These are phyloP conservation scores for Plodia interpunctella DNA, from an alignment of 1,140 invertebrate species.

Conservation along the genomic window DNA sequence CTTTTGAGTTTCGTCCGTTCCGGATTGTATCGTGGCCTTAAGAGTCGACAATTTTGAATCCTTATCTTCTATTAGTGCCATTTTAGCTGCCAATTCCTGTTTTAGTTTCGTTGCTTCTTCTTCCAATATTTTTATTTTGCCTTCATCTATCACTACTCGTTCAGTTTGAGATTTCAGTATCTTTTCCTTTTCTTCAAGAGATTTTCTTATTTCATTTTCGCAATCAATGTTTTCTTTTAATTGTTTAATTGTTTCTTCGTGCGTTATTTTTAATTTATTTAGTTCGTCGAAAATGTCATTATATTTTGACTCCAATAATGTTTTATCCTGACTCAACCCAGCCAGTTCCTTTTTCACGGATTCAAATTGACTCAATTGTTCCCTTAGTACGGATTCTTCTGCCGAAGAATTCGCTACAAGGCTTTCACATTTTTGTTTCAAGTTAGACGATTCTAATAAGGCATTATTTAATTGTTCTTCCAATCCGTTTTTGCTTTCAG, in stretches of 20 bases:
- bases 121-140: constrained; percentile 43
- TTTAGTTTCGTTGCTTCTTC: constrained; percentile 47
- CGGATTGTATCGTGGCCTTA: constrained; percentile 39
- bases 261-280: constrained; percentile 58
- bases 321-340: constrained; percentile 48
- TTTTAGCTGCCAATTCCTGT: constrained; percentile 43
- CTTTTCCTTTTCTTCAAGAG: constrained; percentile 56
- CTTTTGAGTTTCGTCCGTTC: constrained; percentile 43
- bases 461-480: constrained; percentile 65
- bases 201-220: constrained; percentile 43
- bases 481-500: constrained; percentile 64
- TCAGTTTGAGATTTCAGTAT: constrained; percentile 72
- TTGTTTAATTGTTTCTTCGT: constrained; percentile 33
- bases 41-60: constrained; percentile 41
- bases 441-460: constrained; percentile 41
- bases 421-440: constrained; percentile 66
- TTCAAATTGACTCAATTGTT: constrained; percentile 58
- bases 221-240: constrained; percentile 40
- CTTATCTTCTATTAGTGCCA: constrained; percentile 40
- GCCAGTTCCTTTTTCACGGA: constrained; percentile 53
- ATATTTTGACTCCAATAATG: constrained; percentile 45
- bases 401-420: constrained; percentile 60
- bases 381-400: constrained; percentile 62
- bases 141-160: constrained; percentile 65
- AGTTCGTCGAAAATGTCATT: constrained; percentile 62